These are phyloP conservation scores for Heterocephalus glaber DNA, from an alignment of 2,113 vertebrate genomes.

Conservation along the genomic window DNA sequence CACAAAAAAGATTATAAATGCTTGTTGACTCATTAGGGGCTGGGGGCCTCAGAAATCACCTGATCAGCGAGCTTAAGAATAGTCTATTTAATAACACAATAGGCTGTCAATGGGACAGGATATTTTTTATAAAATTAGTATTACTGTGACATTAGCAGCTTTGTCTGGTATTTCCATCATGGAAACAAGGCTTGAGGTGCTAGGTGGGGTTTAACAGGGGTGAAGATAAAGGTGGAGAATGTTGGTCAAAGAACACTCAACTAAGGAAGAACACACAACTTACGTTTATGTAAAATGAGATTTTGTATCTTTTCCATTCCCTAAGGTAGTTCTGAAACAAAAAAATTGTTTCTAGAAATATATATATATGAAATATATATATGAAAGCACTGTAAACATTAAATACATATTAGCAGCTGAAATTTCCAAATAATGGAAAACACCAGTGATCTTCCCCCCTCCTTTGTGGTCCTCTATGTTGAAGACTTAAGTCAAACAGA, in stretches of 20 bases:
- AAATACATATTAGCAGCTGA: not conserved
- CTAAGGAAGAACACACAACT: not conserved
- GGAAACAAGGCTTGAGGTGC: not conserved
- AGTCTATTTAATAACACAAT: not conserved
- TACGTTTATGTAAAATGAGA: not conserved
- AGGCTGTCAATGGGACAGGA: not conserved
- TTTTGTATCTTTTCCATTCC: not conserved
- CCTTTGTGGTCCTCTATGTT: not conserved
- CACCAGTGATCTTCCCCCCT: not conserved
- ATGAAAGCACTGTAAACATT: not conserved
- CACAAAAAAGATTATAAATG: not conserved
- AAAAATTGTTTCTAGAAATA: conserved; percentile 6
- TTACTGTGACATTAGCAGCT: not conserved
- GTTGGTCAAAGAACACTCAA: not conserved
- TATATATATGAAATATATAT: not conserved
- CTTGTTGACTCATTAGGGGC: not conserved
- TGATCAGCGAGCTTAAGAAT: not conserved
- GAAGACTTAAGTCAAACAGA: not conserved
- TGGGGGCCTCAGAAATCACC: not conserved
- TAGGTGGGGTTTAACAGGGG: not conserved
- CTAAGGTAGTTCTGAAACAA: conserved; percentile 11
- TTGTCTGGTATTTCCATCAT: not conserved
- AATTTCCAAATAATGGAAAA: conserved; percentile 38
- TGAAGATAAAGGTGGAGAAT: not conserved
- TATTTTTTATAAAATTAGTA: not conserved